Evolutionary conservation across 2,797 vertebrate species (phyloP).

Genomic region (Acanthis flammea): DNA sequence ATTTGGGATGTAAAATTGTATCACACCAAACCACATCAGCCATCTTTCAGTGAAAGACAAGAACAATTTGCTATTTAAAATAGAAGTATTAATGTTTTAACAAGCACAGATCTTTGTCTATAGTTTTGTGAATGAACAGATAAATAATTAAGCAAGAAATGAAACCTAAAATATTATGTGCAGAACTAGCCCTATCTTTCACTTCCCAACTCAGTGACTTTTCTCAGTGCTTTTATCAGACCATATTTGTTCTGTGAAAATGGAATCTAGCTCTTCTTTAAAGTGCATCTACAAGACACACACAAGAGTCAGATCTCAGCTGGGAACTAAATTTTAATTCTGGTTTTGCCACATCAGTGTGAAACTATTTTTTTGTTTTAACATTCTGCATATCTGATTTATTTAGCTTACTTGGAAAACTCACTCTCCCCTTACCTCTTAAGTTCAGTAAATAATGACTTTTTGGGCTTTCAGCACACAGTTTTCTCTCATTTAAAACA

Average conservation of each 20-base stretch:
- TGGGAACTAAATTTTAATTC: neutral
- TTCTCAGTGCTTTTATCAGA: conserved; percentile 20
- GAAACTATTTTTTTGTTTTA: conserved; percentile 13
- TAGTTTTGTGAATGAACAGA: neutral
- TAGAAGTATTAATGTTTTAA: neutral
- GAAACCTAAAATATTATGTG: neutral
- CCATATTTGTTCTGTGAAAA: neutral
- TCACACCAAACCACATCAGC: conserved; percentile 1
- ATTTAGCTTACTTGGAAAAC: neutral
- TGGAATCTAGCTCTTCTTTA: neutral
- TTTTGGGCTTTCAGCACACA: neutral
- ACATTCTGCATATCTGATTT: neutral
- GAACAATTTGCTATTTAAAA: neutral
- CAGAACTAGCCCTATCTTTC: neutral
- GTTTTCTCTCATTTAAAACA: conserved; percentile 1
- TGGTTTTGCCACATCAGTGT: neutral
- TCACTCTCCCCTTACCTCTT: neutral
- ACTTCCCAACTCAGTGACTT: neutral
- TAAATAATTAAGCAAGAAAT: neutral
- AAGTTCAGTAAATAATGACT: conserved; percentile 28
- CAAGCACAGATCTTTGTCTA: neutral
- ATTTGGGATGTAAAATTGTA: conserved; percentile 19
- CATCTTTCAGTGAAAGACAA: neutral
- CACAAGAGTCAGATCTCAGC: neutral
- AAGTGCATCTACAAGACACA: neutral